Conservation (phyloP, 2,888 invertebrate genomes). For the Nomada goodeniana region DNA sequence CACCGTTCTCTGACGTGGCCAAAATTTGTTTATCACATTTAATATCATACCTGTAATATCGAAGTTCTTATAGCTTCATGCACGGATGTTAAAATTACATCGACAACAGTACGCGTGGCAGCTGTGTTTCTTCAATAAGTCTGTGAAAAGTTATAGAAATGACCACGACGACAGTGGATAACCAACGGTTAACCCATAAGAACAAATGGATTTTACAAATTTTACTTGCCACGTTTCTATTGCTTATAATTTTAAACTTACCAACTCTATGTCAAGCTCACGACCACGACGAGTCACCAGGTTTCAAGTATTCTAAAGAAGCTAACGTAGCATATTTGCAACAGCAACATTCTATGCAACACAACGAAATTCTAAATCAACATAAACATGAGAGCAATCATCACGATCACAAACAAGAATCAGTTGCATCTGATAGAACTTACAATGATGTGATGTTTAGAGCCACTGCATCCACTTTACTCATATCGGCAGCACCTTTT, state of each 20-base stretch:
- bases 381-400: constrained; percentile 66
- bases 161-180: constrained; percentile 35
- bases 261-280: constrained; percentile 79
- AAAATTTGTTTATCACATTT: constrained; percentile 10
- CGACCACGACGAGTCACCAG: constrained; percentile 86
- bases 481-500: constrained; percentile 98
- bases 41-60: constrained; percentile 1
- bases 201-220: constrained; percentile 69
- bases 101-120: constrained; percentile 13
- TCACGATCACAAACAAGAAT: constrained; percentile 48
- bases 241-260: constrained; percentile 80
- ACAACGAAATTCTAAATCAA: constrained; percentile 24
- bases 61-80: constrained; percentile 18
- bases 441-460: constrained; percentile 85
- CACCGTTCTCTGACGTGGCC: constrained; percentile 34
- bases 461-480: constrained; percentile 94
- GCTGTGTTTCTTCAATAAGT: constrained; percentile 27
- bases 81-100: constrained; percentile 50
- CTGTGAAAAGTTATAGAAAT: constrained; percentile 26
- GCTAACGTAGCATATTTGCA: constrained; percentile 82
- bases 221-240: constrained; percentile 70
- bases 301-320: constrained; percentile 93
- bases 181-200: constrained; percentile 10
- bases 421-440: constrained; percentile 47
- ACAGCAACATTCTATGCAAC: constrained; percentile 29